Evolutionary conservation across 2,797 vertebrate species (phyloP).

Genomic region (Dromococcyx pavoninus): DNA sequence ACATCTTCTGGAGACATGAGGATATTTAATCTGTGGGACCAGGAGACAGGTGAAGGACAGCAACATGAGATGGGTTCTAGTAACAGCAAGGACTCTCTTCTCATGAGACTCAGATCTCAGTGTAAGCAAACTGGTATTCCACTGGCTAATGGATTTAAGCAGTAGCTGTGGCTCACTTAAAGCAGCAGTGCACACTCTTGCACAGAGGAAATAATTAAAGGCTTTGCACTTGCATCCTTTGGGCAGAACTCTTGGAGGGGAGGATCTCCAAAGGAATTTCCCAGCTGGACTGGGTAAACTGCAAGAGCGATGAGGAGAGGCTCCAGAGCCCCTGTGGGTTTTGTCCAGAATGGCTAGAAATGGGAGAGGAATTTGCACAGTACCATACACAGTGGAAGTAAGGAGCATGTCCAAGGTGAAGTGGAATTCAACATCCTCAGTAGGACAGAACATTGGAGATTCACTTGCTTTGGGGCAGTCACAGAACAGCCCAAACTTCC

Average conservation of each 20-base stretch:
- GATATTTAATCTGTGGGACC: slow-evolving; percentile 22
- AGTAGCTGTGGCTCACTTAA: not conserved
- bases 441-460: not conserved
- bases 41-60: slow-evolving; percentile 28
- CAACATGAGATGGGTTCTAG: not conserved
- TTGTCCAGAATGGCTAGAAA: not conserved
- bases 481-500: not conserved
- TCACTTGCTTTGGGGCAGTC: not conserved
- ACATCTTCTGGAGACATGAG: not conserved
- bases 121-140: not conserved
- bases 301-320: not conserved
- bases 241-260: not conserved
- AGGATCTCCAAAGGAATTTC: not conserved
- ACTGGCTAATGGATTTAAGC: not conserved
- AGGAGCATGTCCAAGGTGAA: not conserved
- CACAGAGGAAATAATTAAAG: not conserved
- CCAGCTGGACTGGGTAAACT: not conserved
- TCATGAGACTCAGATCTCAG: not conserved
- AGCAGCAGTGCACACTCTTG: not conserved
- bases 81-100: not conserved
- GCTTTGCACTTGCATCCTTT: not conserved
- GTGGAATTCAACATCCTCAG: not conserved
- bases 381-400: not conserved
- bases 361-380: not conserved
- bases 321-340: accelerated